Base-by-base conservation (phyloP, 1,140 invertebrate species). In the Heliconius hermathena region DNA sequence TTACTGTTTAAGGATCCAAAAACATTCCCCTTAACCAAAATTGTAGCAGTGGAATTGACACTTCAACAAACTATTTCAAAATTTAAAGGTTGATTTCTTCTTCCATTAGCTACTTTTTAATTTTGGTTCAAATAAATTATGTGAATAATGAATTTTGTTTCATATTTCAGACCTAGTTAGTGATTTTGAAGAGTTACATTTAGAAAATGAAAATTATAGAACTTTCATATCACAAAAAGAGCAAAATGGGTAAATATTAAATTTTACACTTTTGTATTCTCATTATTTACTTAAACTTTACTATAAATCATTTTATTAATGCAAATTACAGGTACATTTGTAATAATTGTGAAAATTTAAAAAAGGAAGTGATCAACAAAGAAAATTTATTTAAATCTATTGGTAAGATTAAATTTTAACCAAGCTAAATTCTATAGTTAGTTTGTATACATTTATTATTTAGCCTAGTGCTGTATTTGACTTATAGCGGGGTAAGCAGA, bases 221-320 rank as follows among this genome's bases (percentile, higher is more conserved):
- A 38, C 81, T 85, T 77, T 81, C 49, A 11, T 81, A 20, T 76
- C 38, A 73, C 87, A 82, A 52, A 90, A 89, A 79, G 82, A 89
- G 74, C 88, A 87, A 82, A 89, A 86, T 84, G 85, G 85, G 91
- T 92, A 83, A 36, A 20, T 77, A 22, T 78, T 52, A 57, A 18
- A 36, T 33, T 78, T 70, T 33, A n/a, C 38, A 46, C 38, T 78
- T 66, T 46, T 41, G 18, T 73, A 8, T 13, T 73, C 22, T 6
- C 22, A 38, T 66, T 13, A 16, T 29, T 29, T 29, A 13, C n/a
- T 26, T 66, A 29, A 46, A 46, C 41, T 46, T 26, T 2, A 29
- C 26, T 1, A 66, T 26, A 22, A 26, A 13, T 11, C 29, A 8
- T 5, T 60, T 57, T n/a, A 57, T 57, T n/a, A 22, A 11, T 66